phyloP scores from a whole-genome alignment of 2,113 vertebrate genomes.

The Phocoena sinus region DNA sequence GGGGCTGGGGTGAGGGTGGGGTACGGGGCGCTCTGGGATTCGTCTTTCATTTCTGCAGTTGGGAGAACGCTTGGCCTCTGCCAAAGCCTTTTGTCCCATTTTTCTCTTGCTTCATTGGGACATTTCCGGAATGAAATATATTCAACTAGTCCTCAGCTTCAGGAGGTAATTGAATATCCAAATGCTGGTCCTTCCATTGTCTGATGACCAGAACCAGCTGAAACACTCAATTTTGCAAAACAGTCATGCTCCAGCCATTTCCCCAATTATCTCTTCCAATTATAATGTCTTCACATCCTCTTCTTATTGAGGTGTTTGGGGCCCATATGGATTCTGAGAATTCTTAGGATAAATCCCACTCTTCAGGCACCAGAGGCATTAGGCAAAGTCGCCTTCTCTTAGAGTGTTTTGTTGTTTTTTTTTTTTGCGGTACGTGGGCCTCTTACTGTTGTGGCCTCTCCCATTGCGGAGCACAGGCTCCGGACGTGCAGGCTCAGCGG shows the following conservation, averaged over 20 bases:
- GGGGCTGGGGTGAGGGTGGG: neutral
- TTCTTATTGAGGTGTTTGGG: neutral
- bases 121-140: slow-evolving; percentile 51
- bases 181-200: neutral
- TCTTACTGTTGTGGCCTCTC: too few relatives aligned
- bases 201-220: neutral
- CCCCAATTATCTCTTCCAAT: neutral
- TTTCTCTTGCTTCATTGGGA: slow-evolving; percentile 54
- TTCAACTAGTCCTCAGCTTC: neutral
- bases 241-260: neutral
- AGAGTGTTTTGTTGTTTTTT: neutral
- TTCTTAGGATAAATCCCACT: neutral
- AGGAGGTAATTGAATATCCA: slow-evolving; percentile 9
- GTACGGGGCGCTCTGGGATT: neutral
- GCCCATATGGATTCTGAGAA: neutral
- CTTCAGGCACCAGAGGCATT: neutral
- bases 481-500: too few relatives aligned
- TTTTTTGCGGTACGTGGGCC: too few relatives aligned
- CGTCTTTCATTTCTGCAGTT: slow-evolving; percentile 41
- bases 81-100: slow-evolving; percentile 40
- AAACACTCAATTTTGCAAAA: neutral
- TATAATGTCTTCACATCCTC: neutral
- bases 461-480: too few relatives aligned
- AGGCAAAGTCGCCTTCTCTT: neutral
- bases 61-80: slow-evolving; percentile 15